Percentiles rank a stretch among this genome's conserved stretches.
These are phyloP conservation scores for Trachelus stipa DNA, from an alignment of 2,888 invertebrate genomes.

Conservation along the genomic window DNA sequence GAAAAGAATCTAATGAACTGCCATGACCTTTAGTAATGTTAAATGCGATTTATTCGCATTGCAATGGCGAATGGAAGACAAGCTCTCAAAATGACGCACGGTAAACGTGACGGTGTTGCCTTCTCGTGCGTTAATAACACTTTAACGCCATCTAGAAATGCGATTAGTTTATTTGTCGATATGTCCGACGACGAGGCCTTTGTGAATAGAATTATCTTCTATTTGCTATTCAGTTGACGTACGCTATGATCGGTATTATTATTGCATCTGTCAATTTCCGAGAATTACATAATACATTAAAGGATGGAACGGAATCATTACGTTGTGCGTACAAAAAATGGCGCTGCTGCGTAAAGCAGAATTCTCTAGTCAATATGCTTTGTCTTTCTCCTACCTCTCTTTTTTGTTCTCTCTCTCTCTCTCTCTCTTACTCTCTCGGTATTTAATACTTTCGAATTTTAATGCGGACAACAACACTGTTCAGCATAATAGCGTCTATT, in stretches of 20 bases:
- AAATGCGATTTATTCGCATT: neutral
- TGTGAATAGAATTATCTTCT: neutral
- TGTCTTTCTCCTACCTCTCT: neutral
- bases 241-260: neutral
- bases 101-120: neutral
- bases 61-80: neutral
- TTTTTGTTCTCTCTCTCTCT: neutral
- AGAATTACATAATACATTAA: neutral
- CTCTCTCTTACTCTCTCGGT: neutral
- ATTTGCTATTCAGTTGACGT: neutral
- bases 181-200: neutral
- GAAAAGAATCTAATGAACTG: slow-evolving; percentile 37
- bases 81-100: neutral
- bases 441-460: neutral
- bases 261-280: neutral
- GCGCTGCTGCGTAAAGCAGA: neutral
- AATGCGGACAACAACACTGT: neutral
- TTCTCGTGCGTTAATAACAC: neutral
- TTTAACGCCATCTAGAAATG: neutral
- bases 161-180: neutral
- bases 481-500: neutral
- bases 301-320: neutral
- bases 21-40: slow-evolving; percentile 61
- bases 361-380: neutral
- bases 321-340: neutral